Base-by-base conservation (phyloP, 1,140 invertebrate species). In the Drosophila pandora region DNA sequence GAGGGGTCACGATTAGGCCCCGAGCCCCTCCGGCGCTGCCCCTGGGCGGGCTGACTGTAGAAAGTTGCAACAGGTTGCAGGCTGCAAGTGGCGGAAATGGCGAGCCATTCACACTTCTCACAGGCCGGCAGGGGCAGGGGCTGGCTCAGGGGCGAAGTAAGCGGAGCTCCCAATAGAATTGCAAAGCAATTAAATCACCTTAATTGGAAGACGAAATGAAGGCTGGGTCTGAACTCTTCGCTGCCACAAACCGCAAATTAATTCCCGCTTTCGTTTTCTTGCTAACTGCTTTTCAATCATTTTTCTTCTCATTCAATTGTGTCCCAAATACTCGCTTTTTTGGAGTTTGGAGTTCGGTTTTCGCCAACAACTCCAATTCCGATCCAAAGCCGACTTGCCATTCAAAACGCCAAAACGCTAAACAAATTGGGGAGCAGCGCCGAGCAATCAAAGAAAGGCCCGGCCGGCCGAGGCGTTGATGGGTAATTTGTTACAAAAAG, bases 401-500 rank as follows among this genome's bases (percentile, higher is more conserved):
- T 2, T 37, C 49, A 32, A 61, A 70, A 49, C 37, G 22, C 57
- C 49, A 25, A 60, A 60, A 39, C 39, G 22, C 56, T 48, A 71
- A 43, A 54, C 21, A 54, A 25, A 59, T 59, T 23, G 57, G 48
- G 34, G 47, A 52, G 52, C 37, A 9, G 3, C 47, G 52, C 48
- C 7, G 3, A 25, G 53, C 54, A 71, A 53, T 47, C 54, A 59
- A 48, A 63, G 52, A 52, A 72, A 55, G 32, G 32, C 32, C 30
- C 30, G 30, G 5, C 30, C 30, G 7, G 30, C 30, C 34, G 10
- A 74, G 68, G 82, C 77, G 81, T 85, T 87, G 81, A 80, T 85
- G 77, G 77, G 41, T 84, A 81, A 87, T 84, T 84, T 85, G 81
- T 84, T 76, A 67, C 76, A 85, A 64, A 69, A 79, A 54, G 48